Percentiles rank a stretch among this genome's conserved stretches.
phyloP scores from a whole-genome alignment of 2,797 vertebrate genomes.

The Labeo calbasu region DNA sequence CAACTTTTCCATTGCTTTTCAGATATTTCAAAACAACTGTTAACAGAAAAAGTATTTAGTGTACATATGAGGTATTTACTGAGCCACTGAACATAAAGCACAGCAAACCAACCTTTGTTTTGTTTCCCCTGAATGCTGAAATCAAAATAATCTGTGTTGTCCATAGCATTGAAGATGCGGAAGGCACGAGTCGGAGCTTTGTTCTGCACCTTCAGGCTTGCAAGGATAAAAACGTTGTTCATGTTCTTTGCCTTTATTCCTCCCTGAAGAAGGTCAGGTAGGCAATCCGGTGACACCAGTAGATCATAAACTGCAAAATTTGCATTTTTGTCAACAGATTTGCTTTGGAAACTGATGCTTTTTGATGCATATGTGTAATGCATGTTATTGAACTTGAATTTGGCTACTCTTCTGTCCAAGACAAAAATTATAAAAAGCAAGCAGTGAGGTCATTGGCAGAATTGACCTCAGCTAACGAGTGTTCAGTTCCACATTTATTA shows the following conservation, averaged over 20 bases:
- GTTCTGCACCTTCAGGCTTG: slow-evolving; percentile 87
- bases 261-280: slow-evolving; percentile 84
- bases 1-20: slow-evolving; percentile 84
- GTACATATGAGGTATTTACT: background rate
- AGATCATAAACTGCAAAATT: slow-evolving; percentile 89
- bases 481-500: slow-evolving; percentile 39
- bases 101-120: slow-evolving; percentile 85
- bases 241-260: slow-evolving; percentile 82
- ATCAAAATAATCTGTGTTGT: slow-evolving; percentile 92
- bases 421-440: background rate
- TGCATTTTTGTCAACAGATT: slow-evolving; percentile 7
- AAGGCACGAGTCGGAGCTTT: slow-evolving; percentile 77
- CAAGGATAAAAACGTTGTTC: slow-evolving; percentile 87
- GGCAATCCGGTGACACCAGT: slow-evolving; percentile 86
- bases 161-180: slow-evolving; percentile 85
- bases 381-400: background rate
- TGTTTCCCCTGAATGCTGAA: slow-evolving; percentile 88
- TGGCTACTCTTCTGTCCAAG: background rate
- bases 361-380: background rate
- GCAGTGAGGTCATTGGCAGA: background rate
- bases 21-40: slow-evolving; percentile 77
- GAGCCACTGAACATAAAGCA: background rate
- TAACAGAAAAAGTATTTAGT: background rate
- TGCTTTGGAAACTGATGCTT: background rate
- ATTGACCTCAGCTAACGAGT: slow-evolving; percentile 1